phyloP scores from a whole-genome alignment of 2,113 vertebrate genomes.

The Ciconia maguari region DNA sequence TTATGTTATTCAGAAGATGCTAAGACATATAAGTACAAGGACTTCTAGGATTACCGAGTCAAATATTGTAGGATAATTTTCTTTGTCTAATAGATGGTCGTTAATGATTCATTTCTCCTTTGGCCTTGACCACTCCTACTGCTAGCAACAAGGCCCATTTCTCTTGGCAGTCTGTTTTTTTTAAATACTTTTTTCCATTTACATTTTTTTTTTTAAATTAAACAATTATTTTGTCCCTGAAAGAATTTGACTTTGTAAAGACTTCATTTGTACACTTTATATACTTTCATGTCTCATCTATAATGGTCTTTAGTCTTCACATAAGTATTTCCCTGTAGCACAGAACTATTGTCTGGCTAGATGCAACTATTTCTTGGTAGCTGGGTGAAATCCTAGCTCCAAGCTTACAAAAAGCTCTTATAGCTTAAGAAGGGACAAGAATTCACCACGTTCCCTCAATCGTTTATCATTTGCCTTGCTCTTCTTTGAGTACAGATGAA shows the following conservation, averaged over 20 bases:
- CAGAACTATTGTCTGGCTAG: background rate
- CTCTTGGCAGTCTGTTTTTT: background rate
- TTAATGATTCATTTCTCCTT: background rate
- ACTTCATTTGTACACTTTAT: background rate
- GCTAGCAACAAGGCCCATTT: background rate
- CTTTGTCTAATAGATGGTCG: background rate
- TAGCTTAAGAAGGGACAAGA: background rate
- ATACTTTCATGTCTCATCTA: background rate
- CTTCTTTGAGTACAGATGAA: background rate
- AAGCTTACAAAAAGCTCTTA: background rate
- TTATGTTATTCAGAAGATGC: background rate
- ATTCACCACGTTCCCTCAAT: background rate
- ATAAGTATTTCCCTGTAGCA: background rate
- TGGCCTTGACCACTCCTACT: background rate
- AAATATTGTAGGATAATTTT: background rate
- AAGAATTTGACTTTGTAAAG: background rate
- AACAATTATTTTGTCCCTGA: background rate
- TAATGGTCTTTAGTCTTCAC: background rate
- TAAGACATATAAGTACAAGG: background rate
- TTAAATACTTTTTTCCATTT: background rate
- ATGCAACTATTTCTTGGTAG: background rate
- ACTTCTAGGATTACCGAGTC: background rate
- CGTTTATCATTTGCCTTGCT: background rate
- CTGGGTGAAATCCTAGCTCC: background rate
- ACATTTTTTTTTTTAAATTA: background rate